Evolutionary conservation across 2,797 vertebrate species (phyloP).

Genomic region (Rachycentron canadum): DNA sequence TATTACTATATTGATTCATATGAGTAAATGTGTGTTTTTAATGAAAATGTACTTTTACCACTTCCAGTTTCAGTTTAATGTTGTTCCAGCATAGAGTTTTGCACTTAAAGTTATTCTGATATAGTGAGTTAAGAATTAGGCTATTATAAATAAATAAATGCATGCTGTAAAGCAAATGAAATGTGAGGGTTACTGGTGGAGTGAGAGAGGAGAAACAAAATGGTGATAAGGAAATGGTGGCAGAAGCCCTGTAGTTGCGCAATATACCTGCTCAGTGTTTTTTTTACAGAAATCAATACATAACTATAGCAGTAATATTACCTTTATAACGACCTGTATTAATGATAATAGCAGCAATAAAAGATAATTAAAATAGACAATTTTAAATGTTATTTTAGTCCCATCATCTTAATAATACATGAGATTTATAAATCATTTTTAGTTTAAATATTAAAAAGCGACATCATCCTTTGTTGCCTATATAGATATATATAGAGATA

Average conservation of each 20-base stretch:
- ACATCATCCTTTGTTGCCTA: background rate
- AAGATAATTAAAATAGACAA: background rate
- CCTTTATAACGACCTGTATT: background rate
- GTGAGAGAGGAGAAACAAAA: constrained; percentile 11
- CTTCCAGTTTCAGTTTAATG: background rate
- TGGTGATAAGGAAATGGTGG: constrained; percentile 29
- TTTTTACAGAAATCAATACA: background rate
- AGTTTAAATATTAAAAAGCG: background rate
- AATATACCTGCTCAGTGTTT: background rate
- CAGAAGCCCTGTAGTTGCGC: background rate
- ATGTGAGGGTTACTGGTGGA: background rate
- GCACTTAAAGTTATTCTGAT: background rate
- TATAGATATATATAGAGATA: too few species aligned
- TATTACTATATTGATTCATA: background rate
- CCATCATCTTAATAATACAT: background rate
- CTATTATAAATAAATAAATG: background rate
- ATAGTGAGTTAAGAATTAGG: background rate
- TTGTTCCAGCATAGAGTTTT: background rate
- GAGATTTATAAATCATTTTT: background rate
- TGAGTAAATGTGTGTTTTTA: background rate
- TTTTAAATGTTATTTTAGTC: constrained; percentile 2
- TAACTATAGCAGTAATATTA: background rate
- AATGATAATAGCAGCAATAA: background rate
- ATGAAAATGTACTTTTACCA: background rate
- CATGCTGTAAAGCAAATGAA: accelerated